phyloP scores from a whole-genome alignment of 1,140 invertebrate genomes.

The Kradibia gibbosae region DNA sequence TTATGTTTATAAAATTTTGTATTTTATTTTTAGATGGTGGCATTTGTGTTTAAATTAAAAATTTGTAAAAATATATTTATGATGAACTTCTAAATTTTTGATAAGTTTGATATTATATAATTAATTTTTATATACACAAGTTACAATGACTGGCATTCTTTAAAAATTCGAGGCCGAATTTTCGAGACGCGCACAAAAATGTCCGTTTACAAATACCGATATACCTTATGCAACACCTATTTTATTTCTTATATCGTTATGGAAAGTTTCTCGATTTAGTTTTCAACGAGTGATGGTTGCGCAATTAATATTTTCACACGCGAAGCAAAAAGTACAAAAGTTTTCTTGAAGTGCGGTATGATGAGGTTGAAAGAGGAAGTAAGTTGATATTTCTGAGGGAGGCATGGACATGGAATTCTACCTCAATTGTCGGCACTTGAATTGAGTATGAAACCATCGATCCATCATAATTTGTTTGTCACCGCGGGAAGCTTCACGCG shows the following conservation, averaged over 20 bases:
- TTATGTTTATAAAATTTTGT: no score
- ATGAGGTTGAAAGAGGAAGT: neutral
- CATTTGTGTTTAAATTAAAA: no score
- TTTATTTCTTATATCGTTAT: neutral
- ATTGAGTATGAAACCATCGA: constrained; percentile 57
- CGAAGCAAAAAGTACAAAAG: neutral
- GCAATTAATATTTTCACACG: constrained; percentile 18
- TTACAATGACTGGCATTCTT: no score
- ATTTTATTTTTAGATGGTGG: no score
- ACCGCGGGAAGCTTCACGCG: constrained; percentile 50
- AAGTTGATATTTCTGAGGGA: constrained; percentile 57
- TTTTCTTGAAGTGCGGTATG: neutral
- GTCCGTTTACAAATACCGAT: no score
- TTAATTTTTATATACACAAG: no score
- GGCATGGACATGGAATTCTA: constrained; percentile 19
- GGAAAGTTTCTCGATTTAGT: neutral
- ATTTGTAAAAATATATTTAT: no score
- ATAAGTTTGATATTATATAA: no score
- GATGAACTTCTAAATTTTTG: no score
- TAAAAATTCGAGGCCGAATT: no score
- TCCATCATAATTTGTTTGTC: constrained; percentile 60
- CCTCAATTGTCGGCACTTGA: constrained; percentile 56
- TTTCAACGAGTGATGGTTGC: neutral
- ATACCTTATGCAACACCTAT: no score
- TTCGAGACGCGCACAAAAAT: no score